Evolutionary conservation across 2,797 vertebrate species (phyloP), one percentile per base, ranked within the genome.

Genomic region (Phalloptychus januarius): DNA sequence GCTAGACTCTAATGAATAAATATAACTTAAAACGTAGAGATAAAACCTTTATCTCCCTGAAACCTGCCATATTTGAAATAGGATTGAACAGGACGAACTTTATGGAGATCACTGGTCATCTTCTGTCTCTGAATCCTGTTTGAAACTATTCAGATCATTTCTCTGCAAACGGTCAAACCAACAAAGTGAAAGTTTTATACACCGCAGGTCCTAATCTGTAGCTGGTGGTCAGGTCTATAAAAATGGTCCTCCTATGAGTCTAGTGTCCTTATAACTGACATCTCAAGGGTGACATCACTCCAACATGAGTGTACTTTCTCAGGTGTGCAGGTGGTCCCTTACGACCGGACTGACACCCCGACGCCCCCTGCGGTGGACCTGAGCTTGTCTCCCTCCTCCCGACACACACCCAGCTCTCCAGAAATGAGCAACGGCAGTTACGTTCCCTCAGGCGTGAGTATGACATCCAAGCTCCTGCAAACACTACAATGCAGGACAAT

Each of bases 331-430:
- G 92, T 96, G 79, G 92, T 96, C 84, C 91, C 95, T 84, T 95
- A 93, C 7, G 95, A 97, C 82, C 96, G 95, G 42, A 92, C 94
- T 33, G 96, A 97, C 2, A 94, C 95, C 40, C 95, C 89, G 61
- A 97, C 96, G 0, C 91, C 96, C 1, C 97, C 97, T 0, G 95
- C 97, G 2, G 96, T 98, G 82, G 97, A 98, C 91, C 96, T 98
- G 89, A 98, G 97, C 90, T 94, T 97, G 90, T 98, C 97, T 0
- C 97, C 97, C 54, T 96, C 96, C 13, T 95, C 95, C 0, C 95
- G 95, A 76, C 95, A 97, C 78, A 94, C 94, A 63, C 92, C 97
- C 81, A 38, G 93, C 93, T 93, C 97, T 94, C 5, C 97, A 93
- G 94, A 97, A 87, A 96, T 96, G 83, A 89, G 94, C 87, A 95